Conservation (phyloP, 2,797 vertebrate genomes). For the Muraenolepis orangiensis region DNA sequence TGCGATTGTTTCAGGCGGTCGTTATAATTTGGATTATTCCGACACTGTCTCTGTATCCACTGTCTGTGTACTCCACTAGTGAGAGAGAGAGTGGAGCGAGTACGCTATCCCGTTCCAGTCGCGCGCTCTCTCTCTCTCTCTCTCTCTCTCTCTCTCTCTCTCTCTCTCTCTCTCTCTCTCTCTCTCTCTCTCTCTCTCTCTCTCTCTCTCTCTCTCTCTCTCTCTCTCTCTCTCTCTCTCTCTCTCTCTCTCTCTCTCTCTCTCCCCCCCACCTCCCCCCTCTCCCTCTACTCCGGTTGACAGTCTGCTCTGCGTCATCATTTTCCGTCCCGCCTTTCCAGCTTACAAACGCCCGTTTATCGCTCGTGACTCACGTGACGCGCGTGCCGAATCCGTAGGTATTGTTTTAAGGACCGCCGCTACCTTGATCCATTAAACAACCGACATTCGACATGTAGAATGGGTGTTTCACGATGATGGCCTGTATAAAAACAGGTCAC, state of each 20-base stretch:
- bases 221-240: background rate
- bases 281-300: slow-evolving; percentile 20
- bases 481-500: background rate
- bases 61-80: slow-evolving; percentile 32
- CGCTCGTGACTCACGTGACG: slow-evolving; percentile 50
- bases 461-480: background rate
- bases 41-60: too few relatives aligned
- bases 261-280: too few relatives aligned
- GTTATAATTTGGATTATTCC: too few relatives aligned
- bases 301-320: slow-evolving; percentile 46
- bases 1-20: slow-evolving; percentile 32
- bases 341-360: slow-evolving; percentile 15
- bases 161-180: background rate
- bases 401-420: background rate
- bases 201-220: background rate
- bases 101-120: slow-evolving; percentile 35
- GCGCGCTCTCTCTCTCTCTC: background rate
- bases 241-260: background rate
- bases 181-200: background rate
- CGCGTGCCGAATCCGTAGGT: background rate
- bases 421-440: background rate
- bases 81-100: background rate
- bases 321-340: slow-evolving; percentile 36
- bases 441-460: too few relatives aligned
- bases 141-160: background rate